Conservation (phyloP, 2,797 vertebrate genomes). For the Amblyraja radiata region DNA sequence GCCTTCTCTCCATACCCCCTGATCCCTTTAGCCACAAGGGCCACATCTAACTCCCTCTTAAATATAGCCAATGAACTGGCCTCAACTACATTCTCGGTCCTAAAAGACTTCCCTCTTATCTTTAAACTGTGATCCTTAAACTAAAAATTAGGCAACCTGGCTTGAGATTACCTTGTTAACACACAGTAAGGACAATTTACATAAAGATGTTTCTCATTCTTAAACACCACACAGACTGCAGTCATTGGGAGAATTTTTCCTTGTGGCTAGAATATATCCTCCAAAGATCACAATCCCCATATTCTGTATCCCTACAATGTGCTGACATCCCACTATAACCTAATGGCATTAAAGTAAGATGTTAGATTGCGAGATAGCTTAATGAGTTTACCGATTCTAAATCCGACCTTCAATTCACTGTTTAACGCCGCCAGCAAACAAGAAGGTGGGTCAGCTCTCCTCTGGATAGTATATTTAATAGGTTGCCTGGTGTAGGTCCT, state of each 20-base stretch:
- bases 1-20: too few species aligned
- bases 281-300: not conserved
- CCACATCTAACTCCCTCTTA: too few species aligned
- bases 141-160: too few species aligned
- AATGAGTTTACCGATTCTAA: not conserved
- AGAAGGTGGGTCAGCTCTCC: not conserved
- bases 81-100: too few species aligned
- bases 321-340: not conserved
- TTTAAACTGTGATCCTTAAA: too few species aligned
- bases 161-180: not conserved
- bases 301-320: not conserved
- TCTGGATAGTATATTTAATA: not conserved
- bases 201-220: not conserved
- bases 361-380: not conserved
- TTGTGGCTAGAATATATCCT: not conserved
- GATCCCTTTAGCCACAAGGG: too few species aligned
- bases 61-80: too few species aligned
- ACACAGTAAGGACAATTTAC: too few species aligned
- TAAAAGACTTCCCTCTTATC: too few species aligned
- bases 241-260: not conserved
- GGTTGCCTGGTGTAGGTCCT: not conserved
- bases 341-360: not conserved
- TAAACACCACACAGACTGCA: not conserved
- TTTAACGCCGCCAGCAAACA: not conserved
- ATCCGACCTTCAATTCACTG: not conserved